These are phyloP conservation scores for Antedon bifida DNA, from an alignment of 35 echinoderm and acorn worm genomes.

Conservation along the genomic window DNA sequence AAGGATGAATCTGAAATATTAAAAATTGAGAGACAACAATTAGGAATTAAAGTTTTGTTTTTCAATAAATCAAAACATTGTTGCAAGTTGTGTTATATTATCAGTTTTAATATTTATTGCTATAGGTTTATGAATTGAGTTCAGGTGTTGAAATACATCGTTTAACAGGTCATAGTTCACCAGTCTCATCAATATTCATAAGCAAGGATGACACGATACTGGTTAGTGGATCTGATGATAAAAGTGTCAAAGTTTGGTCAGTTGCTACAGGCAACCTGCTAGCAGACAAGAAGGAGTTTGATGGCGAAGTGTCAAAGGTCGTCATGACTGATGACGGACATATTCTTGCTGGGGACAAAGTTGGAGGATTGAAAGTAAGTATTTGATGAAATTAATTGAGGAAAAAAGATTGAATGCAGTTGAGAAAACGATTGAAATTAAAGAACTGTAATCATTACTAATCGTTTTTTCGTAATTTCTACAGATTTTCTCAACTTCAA, in stretches of 20 bases:
- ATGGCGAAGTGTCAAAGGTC: not conserved
- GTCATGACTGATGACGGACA: not conserved
- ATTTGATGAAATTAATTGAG: not conserved
- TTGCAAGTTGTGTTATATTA: too few relatives aligned
- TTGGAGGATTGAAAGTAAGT: not conserved
- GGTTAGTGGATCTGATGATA: constrained; percentile 8
- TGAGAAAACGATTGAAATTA: too few relatives aligned
- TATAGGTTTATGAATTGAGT: not conserved
- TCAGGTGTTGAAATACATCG: not conserved
- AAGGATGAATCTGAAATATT: too few relatives aligned
- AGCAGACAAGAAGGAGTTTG: not conserved
- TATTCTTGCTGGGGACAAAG: not conserved
- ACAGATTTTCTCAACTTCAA: not conserved
- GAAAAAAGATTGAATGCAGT: too few relatives aligned
- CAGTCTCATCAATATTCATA: not conserved
- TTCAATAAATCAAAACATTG: too few relatives aligned
- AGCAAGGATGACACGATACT: not conserved
- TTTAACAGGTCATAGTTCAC: not conserved
- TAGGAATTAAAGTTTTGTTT: too few relatives aligned
- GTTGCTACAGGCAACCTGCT: not conserved
- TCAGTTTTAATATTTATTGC: not conserved
- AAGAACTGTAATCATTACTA: too few relatives aligned
- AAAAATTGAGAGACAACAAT: not conserved
- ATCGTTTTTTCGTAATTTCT: not conserved
- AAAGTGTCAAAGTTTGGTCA: not conserved